Conservation (phyloP, 1,140 invertebrate genomes). For the Popillia japonica region DNA sequence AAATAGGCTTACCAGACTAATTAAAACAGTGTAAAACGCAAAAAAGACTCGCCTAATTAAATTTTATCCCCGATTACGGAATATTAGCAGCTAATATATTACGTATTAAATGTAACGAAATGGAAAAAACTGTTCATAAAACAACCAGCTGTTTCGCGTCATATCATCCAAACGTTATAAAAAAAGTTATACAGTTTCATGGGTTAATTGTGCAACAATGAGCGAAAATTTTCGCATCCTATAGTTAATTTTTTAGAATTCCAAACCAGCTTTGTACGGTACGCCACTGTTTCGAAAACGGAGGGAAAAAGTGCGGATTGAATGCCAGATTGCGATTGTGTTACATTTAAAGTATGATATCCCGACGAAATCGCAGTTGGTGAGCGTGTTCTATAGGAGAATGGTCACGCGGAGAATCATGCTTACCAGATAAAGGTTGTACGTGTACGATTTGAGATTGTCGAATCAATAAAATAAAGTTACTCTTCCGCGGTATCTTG, state of each 20-base stretch:
- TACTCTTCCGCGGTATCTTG: not conserved
- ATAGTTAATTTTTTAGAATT: no score
- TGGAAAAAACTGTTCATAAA: no score
- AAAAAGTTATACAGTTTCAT: no score
- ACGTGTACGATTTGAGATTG: slow-evolving; percentile 12
- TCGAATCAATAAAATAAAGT: slow-evolving; percentile 31
- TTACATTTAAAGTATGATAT: slow-evolving; percentile 10
- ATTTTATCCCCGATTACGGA: slow-evolving; percentile 3
- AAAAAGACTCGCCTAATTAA: not conserved
- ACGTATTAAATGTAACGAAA: not conserved
- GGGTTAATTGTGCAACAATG: no score
- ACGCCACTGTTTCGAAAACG: not conserved
- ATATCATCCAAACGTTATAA: no score
- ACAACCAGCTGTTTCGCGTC: no score
- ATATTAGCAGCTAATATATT: not conserved
- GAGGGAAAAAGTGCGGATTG: not conserved
- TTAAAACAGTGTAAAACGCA: slow-evolving; percentile 11
- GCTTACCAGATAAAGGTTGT: not conserved
- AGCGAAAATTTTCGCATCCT: no score
- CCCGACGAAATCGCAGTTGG: slow-evolving; percentile 22
- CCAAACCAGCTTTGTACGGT: no score
- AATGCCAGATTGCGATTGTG: not conserved
- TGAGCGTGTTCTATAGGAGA: not conserved
- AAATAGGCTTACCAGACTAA: not conserved
- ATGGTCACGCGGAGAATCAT: slow-evolving; percentile 1